These are phyloP conservation scores for Lacerta viridis DNA, from an alignment of 2,797 vertebrate species.

Conservation along the genomic window DNA sequence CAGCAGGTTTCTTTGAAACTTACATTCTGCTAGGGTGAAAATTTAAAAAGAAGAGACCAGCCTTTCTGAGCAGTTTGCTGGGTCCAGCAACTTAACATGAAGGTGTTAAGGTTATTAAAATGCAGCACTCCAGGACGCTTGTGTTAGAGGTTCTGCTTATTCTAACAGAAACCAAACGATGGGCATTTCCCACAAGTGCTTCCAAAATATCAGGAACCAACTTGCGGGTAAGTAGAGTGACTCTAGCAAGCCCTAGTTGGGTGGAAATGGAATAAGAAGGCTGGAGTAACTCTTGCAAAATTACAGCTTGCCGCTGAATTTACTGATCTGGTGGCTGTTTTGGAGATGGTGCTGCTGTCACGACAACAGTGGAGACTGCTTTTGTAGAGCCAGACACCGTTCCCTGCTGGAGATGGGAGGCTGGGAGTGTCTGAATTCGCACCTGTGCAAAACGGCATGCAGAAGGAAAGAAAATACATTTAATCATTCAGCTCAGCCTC, in stretches of 20 bases:
- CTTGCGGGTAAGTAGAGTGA: background rate
- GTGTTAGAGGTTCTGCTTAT: constrained; percentile 14
- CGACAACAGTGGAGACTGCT: constrained; percentile 94
- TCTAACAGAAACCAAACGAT: constrained; percentile 30
- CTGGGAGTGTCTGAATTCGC: constrained; percentile 93
- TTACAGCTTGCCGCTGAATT: constrained; percentile 30
- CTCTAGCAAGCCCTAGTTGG: background rate
- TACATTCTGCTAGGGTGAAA: background rate
- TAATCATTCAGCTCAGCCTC: background rate
- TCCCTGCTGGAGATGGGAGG: constrained; percentile 94
- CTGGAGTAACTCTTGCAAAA: background rate
- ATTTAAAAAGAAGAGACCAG: background rate
- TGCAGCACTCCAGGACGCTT: background rate
- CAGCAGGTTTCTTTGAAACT: background rate
- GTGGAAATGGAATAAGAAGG: background rate
- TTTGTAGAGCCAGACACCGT: constrained; percentile 89
- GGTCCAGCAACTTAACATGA: constrained; percentile 8
- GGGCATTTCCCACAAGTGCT: background rate
- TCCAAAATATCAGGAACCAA: background rate
- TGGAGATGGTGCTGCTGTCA: constrained; percentile 93
- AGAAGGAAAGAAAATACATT: constrained; percentile 15
- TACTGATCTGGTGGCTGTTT: constrained; percentile 89
- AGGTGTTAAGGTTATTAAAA: constrained; percentile 12
- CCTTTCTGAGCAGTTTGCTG: background rate
- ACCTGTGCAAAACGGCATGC: constrained; percentile 81